These are phyloP conservation scores for Sebastiscus tertius DNA, from an alignment of 2,797 vertebrate genomes.

Conservation along the genomic window DNA sequence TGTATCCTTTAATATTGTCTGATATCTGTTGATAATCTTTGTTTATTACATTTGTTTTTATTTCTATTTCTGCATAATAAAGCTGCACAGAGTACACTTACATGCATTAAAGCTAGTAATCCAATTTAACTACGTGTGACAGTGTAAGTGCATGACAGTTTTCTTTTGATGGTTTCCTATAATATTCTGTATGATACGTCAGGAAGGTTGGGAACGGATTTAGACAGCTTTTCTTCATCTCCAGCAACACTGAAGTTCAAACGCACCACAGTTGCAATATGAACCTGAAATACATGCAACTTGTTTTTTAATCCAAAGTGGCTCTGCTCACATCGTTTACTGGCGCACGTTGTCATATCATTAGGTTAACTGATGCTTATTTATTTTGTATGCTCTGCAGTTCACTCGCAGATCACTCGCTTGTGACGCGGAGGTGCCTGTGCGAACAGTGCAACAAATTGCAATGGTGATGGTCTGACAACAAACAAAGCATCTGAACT, in stretches of 20 bases:
- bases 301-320: background rate
- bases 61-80: background rate
- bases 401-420: conserved; percentile 1
- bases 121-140: background rate
- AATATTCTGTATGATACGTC: background rate
- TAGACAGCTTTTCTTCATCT: background rate
- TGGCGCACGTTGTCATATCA: background rate
- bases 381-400: conserved; percentile 5
- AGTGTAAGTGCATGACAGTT: background rate
- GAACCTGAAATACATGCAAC: background rate
- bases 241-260: conserved; percentile 1
- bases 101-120: background rate
- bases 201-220: background rate
- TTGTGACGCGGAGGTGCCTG: background rate
- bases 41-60: background rate
- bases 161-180: background rate
- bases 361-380: background rate
- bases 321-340: background rate
- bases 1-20: background rate
- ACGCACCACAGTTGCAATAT: background rate
- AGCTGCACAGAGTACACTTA: background rate
- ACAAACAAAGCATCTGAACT: conserved; percentile 7
- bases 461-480: background rate
- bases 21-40: background rate
- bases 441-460: background rate